Evolutionary conservation across 2,888 invertebrate genomes (phyloP).

Genomic region (Hermaeophaga mercurialis): DNA sequence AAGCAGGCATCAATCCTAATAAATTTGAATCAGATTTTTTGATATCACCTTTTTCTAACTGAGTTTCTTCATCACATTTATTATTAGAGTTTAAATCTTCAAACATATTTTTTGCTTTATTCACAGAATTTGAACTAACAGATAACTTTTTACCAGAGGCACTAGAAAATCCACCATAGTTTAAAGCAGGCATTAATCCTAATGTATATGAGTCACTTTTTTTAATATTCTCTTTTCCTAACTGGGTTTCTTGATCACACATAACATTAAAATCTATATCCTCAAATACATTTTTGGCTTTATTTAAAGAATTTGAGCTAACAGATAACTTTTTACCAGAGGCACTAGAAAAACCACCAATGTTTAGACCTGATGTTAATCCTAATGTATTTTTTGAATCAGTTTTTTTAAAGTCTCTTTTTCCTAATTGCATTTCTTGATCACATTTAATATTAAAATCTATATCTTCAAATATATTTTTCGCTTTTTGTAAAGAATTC

Average conservation of each 20-base stretch:
- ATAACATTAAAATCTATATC: neutral
- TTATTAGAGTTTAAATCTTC: neutral
- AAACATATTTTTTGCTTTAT: slow-evolving; percentile 49
- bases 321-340: slow-evolving; percentile 52
- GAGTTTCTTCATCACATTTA: too few relatives aligned
- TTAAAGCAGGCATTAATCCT: too few relatives aligned
- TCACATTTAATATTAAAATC: neutral
- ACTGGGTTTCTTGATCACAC: too few relatives aligned
- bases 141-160: slow-evolving; percentile 25
- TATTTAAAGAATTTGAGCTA: slow-evolving; percentile 45
- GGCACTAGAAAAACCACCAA: slow-evolving; percentile 48
- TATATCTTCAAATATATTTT: slow-evolving; percentile 41
- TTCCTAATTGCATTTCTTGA: too few relatives aligned
- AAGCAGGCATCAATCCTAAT: too few relatives aligned
- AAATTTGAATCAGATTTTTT: too few relatives aligned
- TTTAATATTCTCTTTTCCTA: too few relatives aligned
- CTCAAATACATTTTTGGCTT: slow-evolving; percentile 49
- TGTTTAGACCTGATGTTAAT: too few relatives aligned
- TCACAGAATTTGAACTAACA: slow-evolving; percentile 42
- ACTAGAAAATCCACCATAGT: slow-evolving; percentile 25
- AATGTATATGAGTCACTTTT: too few relatives aligned
- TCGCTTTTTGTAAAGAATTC: slow-evolving; percentile 50
- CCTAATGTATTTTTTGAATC: too few relatives aligned
- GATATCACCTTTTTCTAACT: too few relatives aligned
- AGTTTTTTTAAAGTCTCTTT: too few relatives aligned